Conservation (phyloP, 2,888 invertebrate species). For the Microchrysa polita region DNA sequence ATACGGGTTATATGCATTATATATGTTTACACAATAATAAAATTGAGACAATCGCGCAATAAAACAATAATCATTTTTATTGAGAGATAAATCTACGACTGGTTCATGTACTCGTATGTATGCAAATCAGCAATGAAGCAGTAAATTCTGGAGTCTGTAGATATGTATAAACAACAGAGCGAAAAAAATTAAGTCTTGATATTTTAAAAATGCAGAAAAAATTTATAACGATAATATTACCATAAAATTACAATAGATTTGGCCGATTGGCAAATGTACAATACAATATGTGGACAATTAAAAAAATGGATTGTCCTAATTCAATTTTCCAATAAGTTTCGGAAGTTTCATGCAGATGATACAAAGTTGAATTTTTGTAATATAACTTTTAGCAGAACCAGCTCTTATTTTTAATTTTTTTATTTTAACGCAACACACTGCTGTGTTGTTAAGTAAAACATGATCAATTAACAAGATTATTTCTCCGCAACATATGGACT, state of each 20-base stretch:
- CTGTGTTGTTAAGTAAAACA: conserved; percentile 14
- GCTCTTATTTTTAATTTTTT: too few relatives aligned
- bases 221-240: conserved; percentile 17
- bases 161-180: too few relatives aligned
- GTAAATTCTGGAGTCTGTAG: too few relatives aligned
- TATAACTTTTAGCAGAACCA: too few relatives aligned
- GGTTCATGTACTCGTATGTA: too few relatives aligned
- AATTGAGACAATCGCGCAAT: conserved; percentile 21
- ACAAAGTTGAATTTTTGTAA: conserved; percentile 16
- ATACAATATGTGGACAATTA: neutral
- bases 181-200: neutral
- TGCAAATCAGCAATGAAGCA: neutral
- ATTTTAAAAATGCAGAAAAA: neutral
- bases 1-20: neutral
- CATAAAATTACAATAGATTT: neutral
- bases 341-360: neutral
- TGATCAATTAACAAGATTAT: conserved; percentile 16
- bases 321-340: too few relatives aligned
- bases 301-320: too few relatives aligned
- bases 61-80: neutral
- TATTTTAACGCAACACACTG: conserved; percentile 5
- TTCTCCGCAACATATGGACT: too few relatives aligned
- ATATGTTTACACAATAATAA: conserved; percentile 27
- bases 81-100: neutral
- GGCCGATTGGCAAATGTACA: neutral